Conservation (phyloP, 2,797 vertebrate species). For the Falco naumanni region DNA sequence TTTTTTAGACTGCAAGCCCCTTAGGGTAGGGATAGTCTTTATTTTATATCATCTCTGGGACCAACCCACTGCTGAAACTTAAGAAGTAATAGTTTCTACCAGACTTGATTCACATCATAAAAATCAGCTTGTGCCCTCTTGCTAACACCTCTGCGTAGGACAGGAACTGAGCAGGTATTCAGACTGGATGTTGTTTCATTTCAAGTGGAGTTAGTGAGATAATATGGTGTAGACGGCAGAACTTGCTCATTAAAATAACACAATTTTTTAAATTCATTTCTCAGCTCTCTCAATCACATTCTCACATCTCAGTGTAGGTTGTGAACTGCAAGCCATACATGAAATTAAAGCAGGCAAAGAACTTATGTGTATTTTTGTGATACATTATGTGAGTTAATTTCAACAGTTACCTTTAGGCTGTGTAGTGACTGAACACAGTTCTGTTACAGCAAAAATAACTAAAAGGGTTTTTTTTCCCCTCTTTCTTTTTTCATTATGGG, state of each 20-base stretch:
- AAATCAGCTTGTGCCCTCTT: constrained; percentile 12
- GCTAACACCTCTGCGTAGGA: background rate
- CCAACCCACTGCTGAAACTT: background rate
- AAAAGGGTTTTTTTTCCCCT: accelerated
- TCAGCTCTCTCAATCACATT: background rate
- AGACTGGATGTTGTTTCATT: background rate
- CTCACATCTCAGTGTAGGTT: background rate
- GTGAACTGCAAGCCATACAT: background rate
- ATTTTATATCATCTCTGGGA: background rate
- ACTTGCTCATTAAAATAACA: background rate
- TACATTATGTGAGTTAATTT: background rate
- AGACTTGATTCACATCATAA: background rate
- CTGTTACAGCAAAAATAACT: background rate
- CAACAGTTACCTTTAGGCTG: background rate
- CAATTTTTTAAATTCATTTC: background rate
- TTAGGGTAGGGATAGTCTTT: constrained; percentile 18
- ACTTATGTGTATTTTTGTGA: background rate
- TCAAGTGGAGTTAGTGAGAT: background rate
- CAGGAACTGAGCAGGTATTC: background rate
- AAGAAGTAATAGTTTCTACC: background rate
- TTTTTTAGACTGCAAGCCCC: constrained; percentile 34
- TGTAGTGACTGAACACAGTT: background rate
- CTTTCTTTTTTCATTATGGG: background rate
- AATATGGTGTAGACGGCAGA: background rate
- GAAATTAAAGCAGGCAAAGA: background rate